Percentiles rank a stretch among this genome's conserved stretches.
Evolutionary conservation across 2,113 vertebrate species (phyloP).

Genomic region (Phaetusa simplex): DNA sequence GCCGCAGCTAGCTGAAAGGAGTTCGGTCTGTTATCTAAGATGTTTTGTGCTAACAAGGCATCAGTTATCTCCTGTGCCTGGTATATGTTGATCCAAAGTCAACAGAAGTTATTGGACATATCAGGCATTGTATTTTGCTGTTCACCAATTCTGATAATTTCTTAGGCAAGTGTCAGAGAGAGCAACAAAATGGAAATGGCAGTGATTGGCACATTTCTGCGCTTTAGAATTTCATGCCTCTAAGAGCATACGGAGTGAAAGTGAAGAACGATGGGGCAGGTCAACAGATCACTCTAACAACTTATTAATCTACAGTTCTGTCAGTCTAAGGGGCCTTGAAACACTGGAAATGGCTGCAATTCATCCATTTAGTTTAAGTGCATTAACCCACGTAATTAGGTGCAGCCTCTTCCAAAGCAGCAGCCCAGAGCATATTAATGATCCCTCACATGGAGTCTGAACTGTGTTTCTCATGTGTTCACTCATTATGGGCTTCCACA

Average conservation of each 20-base stretch:
- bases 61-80: not conserved
- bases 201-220: not conserved
- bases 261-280: not conserved
- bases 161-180: not conserved
- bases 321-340: not conserved
- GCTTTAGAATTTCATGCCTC: not conserved
- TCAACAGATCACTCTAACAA: conserved; percentile 12
- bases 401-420: not conserved
- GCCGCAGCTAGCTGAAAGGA: not conserved
- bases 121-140: not conserved
- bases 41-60: not conserved
- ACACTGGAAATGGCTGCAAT: not conserved
- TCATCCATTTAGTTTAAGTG: conserved; percentile 43
- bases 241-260: not conserved
- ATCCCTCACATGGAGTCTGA: not conserved
- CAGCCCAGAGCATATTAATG: conserved; percentile 48
- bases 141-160: not conserved
- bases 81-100: not conserved
- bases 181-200: not conserved
- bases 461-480: not conserved
- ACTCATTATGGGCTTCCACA: conserved; percentile 5
- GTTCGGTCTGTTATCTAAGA: not conserved
- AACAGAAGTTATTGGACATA: not conserved
- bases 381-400: conserved; percentile 58
- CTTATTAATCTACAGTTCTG: conserved; percentile 32